A percentile compares a stretch with the other conserved stretches of the same genome.
Evolutionary conservation across 2,797 vertebrate genomes (phyloP).

Genomic region (Sebastes aleutianus): DNA sequence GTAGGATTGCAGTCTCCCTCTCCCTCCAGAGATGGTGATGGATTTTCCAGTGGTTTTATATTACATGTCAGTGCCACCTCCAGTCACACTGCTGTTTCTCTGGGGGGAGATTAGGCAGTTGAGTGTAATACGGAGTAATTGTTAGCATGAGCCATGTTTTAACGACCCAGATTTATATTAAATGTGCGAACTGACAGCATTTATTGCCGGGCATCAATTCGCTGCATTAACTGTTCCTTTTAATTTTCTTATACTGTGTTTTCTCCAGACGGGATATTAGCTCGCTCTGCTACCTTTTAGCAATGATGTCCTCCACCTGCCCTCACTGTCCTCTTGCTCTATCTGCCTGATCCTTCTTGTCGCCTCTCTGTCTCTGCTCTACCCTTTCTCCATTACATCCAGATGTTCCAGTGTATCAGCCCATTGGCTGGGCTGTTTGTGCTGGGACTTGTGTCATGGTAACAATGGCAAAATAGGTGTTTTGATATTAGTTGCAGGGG

Average conservation of each 20-base stretch:
- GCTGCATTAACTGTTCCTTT: neutral
- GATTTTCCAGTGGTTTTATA: slow-evolving; percentile 64
- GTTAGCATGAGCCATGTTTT: slow-evolving; percentile 24
- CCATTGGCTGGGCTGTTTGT: slow-evolving; percentile 64
- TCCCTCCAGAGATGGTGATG: slow-evolving; percentile 44
- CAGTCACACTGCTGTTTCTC: slow-evolving; percentile 22
- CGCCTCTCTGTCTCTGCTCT: slow-evolving; percentile 27
- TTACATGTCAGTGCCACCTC: slow-evolving; percentile 39
- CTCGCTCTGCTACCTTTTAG: neutral
- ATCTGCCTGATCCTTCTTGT: slow-evolving; percentile 14
- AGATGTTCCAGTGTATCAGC: slow-evolving; percentile 65
- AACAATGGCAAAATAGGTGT: slow-evolving; percentile 71
- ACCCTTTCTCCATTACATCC: slow-evolving; percentile 63
- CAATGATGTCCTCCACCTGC: slow-evolving; percentile 40
- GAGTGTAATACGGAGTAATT: slow-evolving; percentile 21
- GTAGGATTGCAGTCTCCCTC: neutral
- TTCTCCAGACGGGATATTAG: neutral
- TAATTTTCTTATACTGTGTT: neutral
- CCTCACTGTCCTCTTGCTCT: slow-evolving; percentile 13
- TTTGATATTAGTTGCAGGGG: slow-evolving; percentile 34
- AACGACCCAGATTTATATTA: slow-evolving; percentile 18
- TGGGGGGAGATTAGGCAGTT: slow-evolving; percentile 38
- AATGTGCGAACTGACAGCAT: slow-evolving; percentile 1
- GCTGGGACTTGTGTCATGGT: slow-evolving; percentile 66
- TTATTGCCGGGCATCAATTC: neutral